Evolutionary conservation across 1,140 invertebrate species (phyloP).

Genomic region (Drosophila burlai): DNA sequence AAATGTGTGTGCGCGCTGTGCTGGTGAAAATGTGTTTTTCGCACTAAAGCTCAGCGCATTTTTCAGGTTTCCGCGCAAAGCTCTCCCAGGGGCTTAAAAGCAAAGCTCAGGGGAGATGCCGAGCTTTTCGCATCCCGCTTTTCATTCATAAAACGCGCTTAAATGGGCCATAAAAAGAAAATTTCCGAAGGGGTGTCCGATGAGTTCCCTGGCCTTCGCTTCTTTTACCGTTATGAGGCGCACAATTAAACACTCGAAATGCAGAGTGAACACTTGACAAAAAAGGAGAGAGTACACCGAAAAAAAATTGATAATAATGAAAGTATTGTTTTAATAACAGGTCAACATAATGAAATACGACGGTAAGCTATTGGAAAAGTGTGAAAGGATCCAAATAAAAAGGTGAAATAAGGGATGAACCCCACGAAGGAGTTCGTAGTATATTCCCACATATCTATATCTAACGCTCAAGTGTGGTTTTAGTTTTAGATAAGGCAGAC

Average conservation of each 20-base stretch:
- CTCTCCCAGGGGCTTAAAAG: slow-evolving; percentile 18
- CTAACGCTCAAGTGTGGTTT: too few relatives aligned
- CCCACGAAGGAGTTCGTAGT: too few relatives aligned
- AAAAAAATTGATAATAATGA: background rate
- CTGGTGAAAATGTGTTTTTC: slow-evolving; percentile 43
- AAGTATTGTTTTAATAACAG: background rate
- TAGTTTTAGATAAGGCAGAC: too few relatives aligned
- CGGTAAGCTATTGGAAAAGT: too few relatives aligned
- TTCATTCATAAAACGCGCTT: slow-evolving; percentile 38
- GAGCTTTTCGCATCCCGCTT: slow-evolving; percentile 40
- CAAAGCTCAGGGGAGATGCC: slow-evolving; percentile 39
- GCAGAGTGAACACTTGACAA: slow-evolving; percentile 25
- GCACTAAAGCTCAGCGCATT: slow-evolving; percentile 43
- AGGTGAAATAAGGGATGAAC: too few relatives aligned
- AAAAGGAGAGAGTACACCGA: slow-evolving; percentile 3
- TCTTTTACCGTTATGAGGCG: slow-evolving; percentile 36
- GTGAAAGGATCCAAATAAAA: too few relatives aligned
- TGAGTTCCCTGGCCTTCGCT: slow-evolving; percentile 14
- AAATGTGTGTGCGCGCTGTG: slow-evolving; percentile 19
- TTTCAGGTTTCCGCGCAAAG: slow-evolving; percentile 40
- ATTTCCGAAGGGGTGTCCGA: background rate
- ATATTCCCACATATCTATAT: too few relatives aligned
- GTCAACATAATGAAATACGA: too few relatives aligned
- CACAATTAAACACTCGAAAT: slow-evolving; percentile 55
- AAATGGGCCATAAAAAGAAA: background rate